Conservation (phyloP, 1,140 invertebrate genomes). For the Bicyclus anynana region DNA sequence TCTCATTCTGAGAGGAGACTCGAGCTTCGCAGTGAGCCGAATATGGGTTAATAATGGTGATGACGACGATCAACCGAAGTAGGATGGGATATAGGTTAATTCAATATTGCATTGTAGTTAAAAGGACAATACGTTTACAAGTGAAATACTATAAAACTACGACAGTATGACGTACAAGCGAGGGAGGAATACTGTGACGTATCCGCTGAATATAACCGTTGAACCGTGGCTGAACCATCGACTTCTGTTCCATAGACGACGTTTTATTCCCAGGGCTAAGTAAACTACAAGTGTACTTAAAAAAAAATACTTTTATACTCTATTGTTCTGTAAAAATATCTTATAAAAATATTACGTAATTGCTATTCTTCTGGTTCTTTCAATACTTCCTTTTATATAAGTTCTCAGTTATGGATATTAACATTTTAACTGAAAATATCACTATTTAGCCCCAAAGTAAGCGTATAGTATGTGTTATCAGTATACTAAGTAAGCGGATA, state of each 20-base stretch:
- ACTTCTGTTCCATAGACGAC: constrained; percentile 50
- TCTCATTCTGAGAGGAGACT: too few species aligned
- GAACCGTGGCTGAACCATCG: constrained; percentile 59
- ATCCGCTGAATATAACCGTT: constrained; percentile 54
- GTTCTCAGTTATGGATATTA: too few species aligned
- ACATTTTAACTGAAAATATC: too few species aligned
- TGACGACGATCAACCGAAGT: too few species aligned
- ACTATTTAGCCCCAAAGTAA: too few species aligned
- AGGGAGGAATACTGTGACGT: constrained; percentile 46
- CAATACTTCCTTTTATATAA: too few species aligned
- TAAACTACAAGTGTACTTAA: constrained; percentile 12
- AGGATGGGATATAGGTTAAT: neutral
- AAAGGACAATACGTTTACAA: constrained; percentile 23
- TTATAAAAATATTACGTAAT: neutral
- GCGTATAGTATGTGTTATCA: too few species aligned
- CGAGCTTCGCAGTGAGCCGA: too few species aligned
- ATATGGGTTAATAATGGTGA: too few species aligned
- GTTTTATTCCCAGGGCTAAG: constrained; percentile 34
- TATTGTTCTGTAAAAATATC: neutral
- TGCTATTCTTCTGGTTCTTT: too few species aligned
- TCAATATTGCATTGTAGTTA: constrained; percentile 26
- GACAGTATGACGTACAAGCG: constrained; percentile 38
- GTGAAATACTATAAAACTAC: constrained; percentile 32
- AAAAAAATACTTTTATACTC: constrained; percentile 1
- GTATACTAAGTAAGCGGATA: too few species aligned